Percentiles rank a stretch among this genome's conserved stretches.
Evolutionary conservation across 35 echinoderm and acorn worm genomes (phyloP).

Genomic region (Ophiothrix spiculata): DNA sequence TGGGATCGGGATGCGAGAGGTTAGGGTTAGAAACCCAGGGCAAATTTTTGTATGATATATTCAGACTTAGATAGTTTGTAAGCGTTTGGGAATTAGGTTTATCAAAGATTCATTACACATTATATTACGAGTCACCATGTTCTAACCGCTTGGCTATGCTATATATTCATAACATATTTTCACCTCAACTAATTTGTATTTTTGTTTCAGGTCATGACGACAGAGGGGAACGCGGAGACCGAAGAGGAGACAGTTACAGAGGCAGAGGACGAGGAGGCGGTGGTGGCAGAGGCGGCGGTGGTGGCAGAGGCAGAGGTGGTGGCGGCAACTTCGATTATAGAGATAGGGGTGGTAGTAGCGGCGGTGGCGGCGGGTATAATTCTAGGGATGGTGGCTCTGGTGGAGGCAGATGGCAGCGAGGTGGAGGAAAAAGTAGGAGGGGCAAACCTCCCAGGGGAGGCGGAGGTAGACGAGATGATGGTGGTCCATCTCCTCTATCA

Average conservation of each 20-base stretch:
- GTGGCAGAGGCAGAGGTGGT: slow-evolving; percentile 32
- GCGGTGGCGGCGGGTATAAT: background rate
- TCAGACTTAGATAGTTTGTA: too few relatives aligned
- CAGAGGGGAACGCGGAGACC: background rate
- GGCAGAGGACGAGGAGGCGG: slow-evolving; percentile 24
- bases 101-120: too few relatives aligned
- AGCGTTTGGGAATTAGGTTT: too few relatives aligned
- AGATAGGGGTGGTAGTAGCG: background rate
- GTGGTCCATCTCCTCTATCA: background rate
- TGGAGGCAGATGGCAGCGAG: background rate
- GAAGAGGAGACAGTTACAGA: slow-evolving; percentile 23
- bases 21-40: too few relatives aligned
- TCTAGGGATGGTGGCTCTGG: background rate
- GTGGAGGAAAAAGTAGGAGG: background rate
- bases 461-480: background rate
- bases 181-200: too few relatives aligned
- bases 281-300: slow-evolving; percentile 42
- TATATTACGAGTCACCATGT: too few relatives aligned
- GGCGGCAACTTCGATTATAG: background rate
- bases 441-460: background rate
- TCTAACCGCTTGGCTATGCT: too few relatives aligned
- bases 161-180: too few relatives aligned
- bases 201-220: background rate
- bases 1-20: too few relatives aligned
- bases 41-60: too few relatives aligned